These are phyloP conservation scores for Euphonia xanthogaster DNA, from an alignment of 2,797 vertebrate genomes.

Conservation along the genomic window DNA sequence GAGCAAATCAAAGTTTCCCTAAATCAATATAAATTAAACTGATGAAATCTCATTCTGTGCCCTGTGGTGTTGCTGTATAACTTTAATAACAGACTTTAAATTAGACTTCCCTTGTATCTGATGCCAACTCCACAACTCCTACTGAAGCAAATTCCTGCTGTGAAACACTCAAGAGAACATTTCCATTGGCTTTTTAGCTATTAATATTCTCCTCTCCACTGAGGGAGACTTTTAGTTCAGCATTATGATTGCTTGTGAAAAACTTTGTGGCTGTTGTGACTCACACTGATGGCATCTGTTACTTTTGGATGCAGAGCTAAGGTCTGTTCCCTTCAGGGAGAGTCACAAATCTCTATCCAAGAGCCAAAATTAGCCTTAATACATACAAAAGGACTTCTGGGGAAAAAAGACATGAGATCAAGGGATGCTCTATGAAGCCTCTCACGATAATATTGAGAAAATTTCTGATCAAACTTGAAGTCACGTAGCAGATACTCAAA, in stretches of 20 bases:
- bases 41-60: not conserved
- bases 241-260: constrained; percentile 1
- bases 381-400: not conserved
- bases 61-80: not conserved
- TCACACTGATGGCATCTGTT: constrained; percentile 47
- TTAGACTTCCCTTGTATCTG: not conserved
- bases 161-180: not conserved
- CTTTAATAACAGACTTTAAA: not conserved
- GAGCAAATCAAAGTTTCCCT: not conserved
- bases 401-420: not conserved
- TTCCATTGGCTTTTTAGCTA: not conserved
- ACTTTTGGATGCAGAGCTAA: constrained; percentile 21
- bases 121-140: not conserved
- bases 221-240: not conserved
- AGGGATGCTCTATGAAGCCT: not conserved
- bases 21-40: not conserved
- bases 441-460: not conserved
- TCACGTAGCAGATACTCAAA: not conserved
- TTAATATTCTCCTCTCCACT: not conserved
- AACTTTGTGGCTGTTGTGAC: constrained; percentile 32
- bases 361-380: constrained; percentile 9
- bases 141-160: not conserved
- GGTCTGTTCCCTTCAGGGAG: constrained; percentile 16
- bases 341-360: not conserved
- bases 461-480: not conserved